phyloP scores from a whole-genome alignment of 2,888 invertebrate genomes.

The Bugulina stolonifera region DNA sequence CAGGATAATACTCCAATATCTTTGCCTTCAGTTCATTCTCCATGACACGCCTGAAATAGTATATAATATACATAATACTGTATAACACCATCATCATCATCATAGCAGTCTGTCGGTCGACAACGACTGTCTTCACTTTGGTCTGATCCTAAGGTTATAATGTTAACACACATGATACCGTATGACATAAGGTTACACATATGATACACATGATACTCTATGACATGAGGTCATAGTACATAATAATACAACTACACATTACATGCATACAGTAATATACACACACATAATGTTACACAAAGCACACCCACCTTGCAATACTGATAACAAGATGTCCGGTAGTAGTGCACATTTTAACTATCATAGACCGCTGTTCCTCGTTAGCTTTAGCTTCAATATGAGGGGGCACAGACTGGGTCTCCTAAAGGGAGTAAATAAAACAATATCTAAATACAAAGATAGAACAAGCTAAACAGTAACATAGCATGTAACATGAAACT shows the following conservation, averaged over 20 bases:
- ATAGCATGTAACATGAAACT: too few relatives aligned
- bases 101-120: too few relatives aligned
- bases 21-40: neutral
- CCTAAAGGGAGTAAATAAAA: neutral
- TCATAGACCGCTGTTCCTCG: neutral
- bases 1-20: constrained; percentile 20
- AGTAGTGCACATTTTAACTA: constrained; percentile 12
- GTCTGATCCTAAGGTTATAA: too few relatives aligned
- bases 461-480: too few relatives aligned
- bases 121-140: too few relatives aligned
- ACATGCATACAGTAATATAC: neutral
- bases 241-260: neutral
- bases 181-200: neutral
- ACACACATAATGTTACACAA: neutral
- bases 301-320: constrained; percentile 2
- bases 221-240: neutral
- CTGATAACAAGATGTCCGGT: constrained; percentile 16
- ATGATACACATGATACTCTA: neutral
- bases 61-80: neutral
- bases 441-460: too few relatives aligned
- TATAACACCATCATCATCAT: neutral
- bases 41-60: constrained; percentile 12
- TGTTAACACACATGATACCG: neutral
- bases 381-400: neutral
- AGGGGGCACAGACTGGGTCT: neutral